Base-by-base conservation (phyloP, 2,888 invertebrate genomes). In the Xanthia icteritia region DNA sequence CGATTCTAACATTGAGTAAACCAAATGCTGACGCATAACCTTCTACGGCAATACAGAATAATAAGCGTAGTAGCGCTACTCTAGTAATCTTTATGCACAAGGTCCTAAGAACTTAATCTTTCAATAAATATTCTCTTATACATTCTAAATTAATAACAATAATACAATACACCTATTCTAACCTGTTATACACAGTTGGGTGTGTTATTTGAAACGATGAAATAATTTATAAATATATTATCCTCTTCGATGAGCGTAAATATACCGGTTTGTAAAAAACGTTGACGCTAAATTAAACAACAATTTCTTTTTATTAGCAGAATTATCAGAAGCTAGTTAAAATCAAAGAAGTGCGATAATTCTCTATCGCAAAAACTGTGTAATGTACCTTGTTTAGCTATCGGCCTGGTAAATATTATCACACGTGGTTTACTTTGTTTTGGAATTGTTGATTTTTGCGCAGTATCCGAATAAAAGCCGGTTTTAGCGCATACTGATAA, bases 401-500 rank as follows among this genome's bases (percentile, higher is more conserved):
- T 80, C 83, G 76, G 74, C 77, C 85, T 85, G 70, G 87, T 89
- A 90, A 89, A 90, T 90, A 89, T 88, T 87, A 87, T 85, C 89
- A 88, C 91, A 90, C 89, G 90, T 90, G 89, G 84, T 89, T 85
- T 87, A 88, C 87, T 88, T 84, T 91, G 87, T 91, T 90, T 88
- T 86, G 85, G 73, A 84, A 86, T 87, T 87, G 90, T 87, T 88
- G 85, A 85, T 87, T 88, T 86, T 87, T 91, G 90, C 90, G 89
- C 91, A 90, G 89, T 91, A 90, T 79, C 85, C 86, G 81, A 87
- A 91, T 85, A 81, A 84, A 88, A 91, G 91, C 92, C 90, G 88
- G 91, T 93, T 93, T 89, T 80, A 86, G 76, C 83, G 84, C 84
- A 81, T 85, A 85, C 87, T 91, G 92, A 92, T 92, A 92, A 90